Percentiles rank a stretch among this genome's conserved stretches.
phyloP scores from a whole-genome alignment of 2,113 vertebrate species.

The Ondatra zibethicus region DNA sequence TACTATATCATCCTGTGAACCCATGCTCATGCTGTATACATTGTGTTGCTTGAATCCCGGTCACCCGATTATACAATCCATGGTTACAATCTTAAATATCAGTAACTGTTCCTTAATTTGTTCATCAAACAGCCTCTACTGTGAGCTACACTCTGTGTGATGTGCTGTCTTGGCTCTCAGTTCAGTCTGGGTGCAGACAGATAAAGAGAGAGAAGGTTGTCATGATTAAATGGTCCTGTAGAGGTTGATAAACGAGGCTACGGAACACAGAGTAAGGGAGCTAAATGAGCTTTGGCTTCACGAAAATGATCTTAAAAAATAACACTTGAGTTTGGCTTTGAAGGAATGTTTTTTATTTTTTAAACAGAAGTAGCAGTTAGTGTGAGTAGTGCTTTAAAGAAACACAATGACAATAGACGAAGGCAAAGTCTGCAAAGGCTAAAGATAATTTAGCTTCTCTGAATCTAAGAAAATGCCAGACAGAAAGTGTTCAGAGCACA shows the following conservation, averaged over 20 bases:
- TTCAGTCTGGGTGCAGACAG: not conserved
- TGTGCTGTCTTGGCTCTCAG: not conserved
- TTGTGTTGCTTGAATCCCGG: not conserved
- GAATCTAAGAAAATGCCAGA: not conserved
- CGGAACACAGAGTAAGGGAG: not conserved
- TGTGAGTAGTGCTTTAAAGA: not conserved
- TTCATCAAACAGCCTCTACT: not conserved
- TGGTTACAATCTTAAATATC: not conserved
- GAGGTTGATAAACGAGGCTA: not conserved
- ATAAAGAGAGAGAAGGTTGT: not conserved
- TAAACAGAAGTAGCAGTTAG: not conserved
- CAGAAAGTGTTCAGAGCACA: not conserved
- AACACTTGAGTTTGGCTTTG: not conserved
- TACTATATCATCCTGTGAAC: not conserved
- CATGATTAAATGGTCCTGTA: not conserved
- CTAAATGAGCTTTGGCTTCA: not conserved
- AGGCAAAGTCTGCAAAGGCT: constrained; percentile 11
- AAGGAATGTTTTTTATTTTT: not conserved
- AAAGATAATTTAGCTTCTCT: not conserved
- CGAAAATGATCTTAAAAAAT: not conserved
- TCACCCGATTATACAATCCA: not conserved
- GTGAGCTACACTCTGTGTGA: not conserved
- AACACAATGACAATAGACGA: not conserved
- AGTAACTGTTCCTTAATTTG: not conserved
- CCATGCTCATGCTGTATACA: not conserved